These are phyloP conservation scores for Andrena camellia DNA, from an alignment of 2,888 invertebrate genomes.

Conservation along the genomic window DNA sequence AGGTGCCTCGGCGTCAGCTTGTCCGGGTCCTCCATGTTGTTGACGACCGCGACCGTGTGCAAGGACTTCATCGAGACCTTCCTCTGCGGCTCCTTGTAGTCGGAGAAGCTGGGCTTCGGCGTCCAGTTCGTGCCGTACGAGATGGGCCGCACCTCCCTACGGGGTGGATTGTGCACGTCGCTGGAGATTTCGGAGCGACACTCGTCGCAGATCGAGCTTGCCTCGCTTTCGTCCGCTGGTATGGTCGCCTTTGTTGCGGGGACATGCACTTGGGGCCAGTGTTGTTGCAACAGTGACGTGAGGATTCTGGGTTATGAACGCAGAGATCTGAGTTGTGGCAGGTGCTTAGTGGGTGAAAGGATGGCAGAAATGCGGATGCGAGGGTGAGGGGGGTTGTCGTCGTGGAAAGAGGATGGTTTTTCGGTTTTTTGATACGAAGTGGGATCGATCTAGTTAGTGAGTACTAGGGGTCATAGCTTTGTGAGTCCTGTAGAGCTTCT, in stretches of 20 bases:
- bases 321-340: neutral
- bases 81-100: conserved; percentile 61
- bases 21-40: conserved; percentile 57
- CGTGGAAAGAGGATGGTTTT: neutral
- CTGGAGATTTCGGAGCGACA: conserved; percentile 72
- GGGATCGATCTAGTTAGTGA: too few relatives aligned
- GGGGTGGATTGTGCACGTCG: conserved; percentile 48
- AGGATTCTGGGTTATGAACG: conserved; percentile 14
- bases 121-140: conserved; percentile 78
- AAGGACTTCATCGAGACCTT: conserved; percentile 73
- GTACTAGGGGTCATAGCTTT: too few relatives aligned
- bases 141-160: conserved; percentile 69
- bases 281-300: neutral
- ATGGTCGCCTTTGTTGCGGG: neutral
- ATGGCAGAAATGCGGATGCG: neutral
- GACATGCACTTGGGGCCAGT: neutral
- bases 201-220: conserved; percentile 72
- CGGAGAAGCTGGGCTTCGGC: conserved; percentile 70
- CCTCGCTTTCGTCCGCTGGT: conserved; percentile 69
- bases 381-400: neutral
- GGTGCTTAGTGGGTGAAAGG: neutral
- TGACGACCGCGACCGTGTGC: conserved; percentile 64
- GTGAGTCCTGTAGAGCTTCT: too few relatives aligned
- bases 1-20: conserved; percentile 68
- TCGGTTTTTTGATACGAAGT: too few relatives aligned